Evolutionary conservation across 1,140 invertebrate genomes (phyloP), one percentile per base, ranked within the genome.

Genomic region (Drosophila triauraria): DNA sequence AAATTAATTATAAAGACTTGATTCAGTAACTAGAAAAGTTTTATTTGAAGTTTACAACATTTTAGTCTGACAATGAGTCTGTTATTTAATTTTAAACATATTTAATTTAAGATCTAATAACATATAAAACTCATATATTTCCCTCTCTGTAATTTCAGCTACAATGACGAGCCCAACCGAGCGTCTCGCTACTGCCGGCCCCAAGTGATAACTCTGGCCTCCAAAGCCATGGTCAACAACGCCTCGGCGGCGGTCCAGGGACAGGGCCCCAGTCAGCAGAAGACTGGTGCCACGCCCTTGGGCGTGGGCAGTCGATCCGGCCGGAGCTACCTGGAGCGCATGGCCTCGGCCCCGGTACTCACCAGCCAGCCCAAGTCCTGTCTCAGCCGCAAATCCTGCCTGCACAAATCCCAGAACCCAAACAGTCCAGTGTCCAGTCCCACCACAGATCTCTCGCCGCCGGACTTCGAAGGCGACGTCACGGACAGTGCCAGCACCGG

Each of bases 221-320:
- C 91, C 58, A 92, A 91, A 83, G 91, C 88, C 63, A 92, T 92
- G 87, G 91, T 91, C 58, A 92, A 92, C 67, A 92, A 92, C 62
- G 91, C 91, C 32, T 71, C 84, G 42, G 75, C 76, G 30, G 87
- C 78, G 35, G 54, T 79, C 61, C 70, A 83, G 72, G 59, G 63
- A 6, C 78, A 64, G 58, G 69, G 69, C 2, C 57, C 51, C 56
- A 61, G 40, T 44, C 78, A 80, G 17, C 78, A 85, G 48, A 91
- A 76, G 46, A 69, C 80, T 6, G 90, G 80, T 7, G 74, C 69
- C 12, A 80, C 80, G 32, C 70, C 85, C 8, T 63, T 85, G 15
- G 85, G 80, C 27, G 85, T 86, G 13, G 91, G 83, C 47, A 90
- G 81, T 54, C 85, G 85, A 0, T 90, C 81, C 15, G 85, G 85